Percentiles rank a stretch among this genome's conserved stretches.
Evolutionary conservation across 2,888 invertebrate species (phyloP).

Genomic region (Callosobruchus maculatus): DNA sequence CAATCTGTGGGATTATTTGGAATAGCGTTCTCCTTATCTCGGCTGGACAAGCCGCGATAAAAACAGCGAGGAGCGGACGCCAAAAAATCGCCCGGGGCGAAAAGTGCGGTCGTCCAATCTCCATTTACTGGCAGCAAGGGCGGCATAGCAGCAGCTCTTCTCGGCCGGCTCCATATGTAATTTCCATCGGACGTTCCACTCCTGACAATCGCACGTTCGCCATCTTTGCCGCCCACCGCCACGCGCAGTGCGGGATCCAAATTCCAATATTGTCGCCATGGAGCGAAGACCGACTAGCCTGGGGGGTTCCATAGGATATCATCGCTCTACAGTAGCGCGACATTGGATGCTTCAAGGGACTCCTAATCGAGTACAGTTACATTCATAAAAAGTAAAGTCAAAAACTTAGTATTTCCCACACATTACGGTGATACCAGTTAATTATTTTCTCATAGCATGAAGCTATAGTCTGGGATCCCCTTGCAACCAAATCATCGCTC

Average conservation of each 20-base stretch:
- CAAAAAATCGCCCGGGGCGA: not conserved
- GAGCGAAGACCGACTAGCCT: not conserved
- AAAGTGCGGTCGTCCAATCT: not conserved
- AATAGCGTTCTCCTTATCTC: not conserved
- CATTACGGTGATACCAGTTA: no score
- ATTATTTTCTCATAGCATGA: no score
- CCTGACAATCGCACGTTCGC: conserved; percentile 22
- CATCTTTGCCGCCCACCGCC: conserved; percentile 9
- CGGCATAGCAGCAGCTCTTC: not conserved
- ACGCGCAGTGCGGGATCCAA: not conserved
- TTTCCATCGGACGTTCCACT: not conserved
- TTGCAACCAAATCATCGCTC: no score
- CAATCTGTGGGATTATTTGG: not conserved
- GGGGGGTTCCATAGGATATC: not conserved
- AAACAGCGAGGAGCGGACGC: not conserved
- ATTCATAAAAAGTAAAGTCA: no score
- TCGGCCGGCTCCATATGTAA: not conserved
- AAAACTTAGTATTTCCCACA: no score
- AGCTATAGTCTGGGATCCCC: no score
- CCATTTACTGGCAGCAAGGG: not conserved
- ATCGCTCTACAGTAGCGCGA: not conserved
- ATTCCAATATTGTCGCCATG: not conserved
- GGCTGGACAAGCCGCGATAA: not conserved
- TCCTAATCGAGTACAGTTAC: no score
- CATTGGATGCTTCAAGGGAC: not conserved